Evolutionary conservation across 2,113 vertebrate genomes (phyloP).

Genomic region (Pelmatolapia mariae): DNA sequence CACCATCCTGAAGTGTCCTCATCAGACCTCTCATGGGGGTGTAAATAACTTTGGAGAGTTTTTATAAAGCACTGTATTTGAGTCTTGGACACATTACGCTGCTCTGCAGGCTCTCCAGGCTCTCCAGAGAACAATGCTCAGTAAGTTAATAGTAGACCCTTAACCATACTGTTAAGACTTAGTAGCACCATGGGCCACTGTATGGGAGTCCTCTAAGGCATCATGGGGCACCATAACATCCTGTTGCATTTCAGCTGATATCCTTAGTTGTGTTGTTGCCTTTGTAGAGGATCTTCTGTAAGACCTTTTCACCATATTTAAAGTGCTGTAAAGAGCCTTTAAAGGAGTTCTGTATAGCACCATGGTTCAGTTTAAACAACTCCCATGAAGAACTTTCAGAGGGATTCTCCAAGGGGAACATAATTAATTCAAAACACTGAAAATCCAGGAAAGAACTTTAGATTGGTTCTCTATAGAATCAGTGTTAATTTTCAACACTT

Average conservation of each 20-base stretch:
- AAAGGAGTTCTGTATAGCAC: background rate
- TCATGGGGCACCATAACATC: background rate
- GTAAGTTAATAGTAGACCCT: background rate
- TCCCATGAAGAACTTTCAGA: background rate
- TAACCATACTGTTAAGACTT: background rate
- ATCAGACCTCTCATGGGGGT: background rate
- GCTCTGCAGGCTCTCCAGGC: background rate
- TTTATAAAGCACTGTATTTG: background rate
- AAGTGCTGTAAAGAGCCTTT: background rate
- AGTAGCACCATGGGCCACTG: background rate
- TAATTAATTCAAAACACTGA: background rate
- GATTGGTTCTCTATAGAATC: background rate
- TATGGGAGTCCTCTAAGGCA: background rate
- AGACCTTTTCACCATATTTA: background rate
- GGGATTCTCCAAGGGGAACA: background rate
- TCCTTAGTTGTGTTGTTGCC: background rate
- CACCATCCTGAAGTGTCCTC: background rate
- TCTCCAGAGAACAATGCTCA: background rate
- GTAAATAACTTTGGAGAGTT: background rate
- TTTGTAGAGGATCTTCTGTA: background rate
- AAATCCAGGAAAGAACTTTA: background rate
- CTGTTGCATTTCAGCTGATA: background rate
- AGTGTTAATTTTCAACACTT: background rate
- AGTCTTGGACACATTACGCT: background rate
- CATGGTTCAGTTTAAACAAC: background rate